phyloP scores from a whole-genome alignment of 2,113 vertebrate genomes.

The Mesembrinibis cayennensis region DNA sequence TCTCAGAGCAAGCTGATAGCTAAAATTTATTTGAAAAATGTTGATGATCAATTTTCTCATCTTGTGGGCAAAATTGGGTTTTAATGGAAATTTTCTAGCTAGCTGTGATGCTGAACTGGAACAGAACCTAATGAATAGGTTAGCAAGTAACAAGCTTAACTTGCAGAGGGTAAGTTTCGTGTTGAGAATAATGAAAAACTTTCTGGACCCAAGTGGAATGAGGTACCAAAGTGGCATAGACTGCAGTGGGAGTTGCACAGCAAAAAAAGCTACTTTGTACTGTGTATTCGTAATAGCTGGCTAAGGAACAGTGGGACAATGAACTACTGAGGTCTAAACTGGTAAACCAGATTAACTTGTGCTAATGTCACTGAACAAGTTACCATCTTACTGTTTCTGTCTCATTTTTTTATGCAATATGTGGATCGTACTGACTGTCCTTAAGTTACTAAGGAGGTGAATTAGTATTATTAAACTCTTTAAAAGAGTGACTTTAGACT shows the following conservation, averaged over 20 bases:
- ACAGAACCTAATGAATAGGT: constrained; percentile 7
- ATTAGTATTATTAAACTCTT: background rate
- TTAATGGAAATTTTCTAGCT: constrained; percentile 40
- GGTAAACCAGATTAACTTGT: background rate
- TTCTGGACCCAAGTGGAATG: background rate
- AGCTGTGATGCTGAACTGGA: constrained; percentile 1
- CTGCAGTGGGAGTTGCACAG: background rate
- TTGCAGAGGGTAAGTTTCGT: background rate
- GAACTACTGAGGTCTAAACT: background rate
- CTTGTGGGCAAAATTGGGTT: constrained; percentile 47
- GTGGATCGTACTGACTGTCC: background rate
- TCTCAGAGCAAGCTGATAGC: constrained; percentile 2
- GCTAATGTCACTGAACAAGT: background rate
- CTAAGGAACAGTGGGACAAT: background rate
- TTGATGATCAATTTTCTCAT: constrained; percentile 54
- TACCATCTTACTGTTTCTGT: background rate
- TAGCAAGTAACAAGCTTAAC: constrained; percentile 11
- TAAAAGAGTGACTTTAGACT: background rate
- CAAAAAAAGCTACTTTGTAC: background rate
- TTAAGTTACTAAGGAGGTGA: background rate
- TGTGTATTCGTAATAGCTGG: background rate
- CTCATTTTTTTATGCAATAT: background rate
- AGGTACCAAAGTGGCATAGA: rapidly evolving
- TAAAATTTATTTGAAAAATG: constrained; percentile 39
- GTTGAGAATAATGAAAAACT: background rate